Percentiles rank a stretch among this genome's conserved stretches.
phyloP scores from a whole-genome alignment of 2,888 invertebrate species.

The Catocala nupta region DNA sequence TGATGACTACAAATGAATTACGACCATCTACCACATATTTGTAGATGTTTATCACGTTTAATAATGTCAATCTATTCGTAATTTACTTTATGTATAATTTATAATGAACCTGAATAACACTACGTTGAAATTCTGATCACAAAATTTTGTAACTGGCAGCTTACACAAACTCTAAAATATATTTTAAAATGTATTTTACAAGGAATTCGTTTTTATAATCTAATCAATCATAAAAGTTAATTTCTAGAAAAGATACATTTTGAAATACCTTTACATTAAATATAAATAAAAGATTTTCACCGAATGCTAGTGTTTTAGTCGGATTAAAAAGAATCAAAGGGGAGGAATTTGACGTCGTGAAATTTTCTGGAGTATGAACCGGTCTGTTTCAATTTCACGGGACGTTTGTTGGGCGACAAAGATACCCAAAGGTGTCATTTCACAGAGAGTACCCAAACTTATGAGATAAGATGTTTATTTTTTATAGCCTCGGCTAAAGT shows the following conservation, averaged over 20 bases:
- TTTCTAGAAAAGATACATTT: neutral
- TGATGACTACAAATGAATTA: no score
- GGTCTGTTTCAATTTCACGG: constrained; percentile 86
- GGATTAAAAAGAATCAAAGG: constrained; percentile 67
- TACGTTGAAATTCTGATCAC: no score
- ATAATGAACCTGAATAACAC: no score
- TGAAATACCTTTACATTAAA: neutral
- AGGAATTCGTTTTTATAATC: no score
- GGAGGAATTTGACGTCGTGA: constrained; percentile 64
- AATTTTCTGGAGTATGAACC: constrained; percentile 73
- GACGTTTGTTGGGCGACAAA: constrained; percentile 83
- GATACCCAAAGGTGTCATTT: constrained; percentile 84
- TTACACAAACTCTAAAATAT: no score
- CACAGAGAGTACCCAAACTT: constrained; percentile 76
- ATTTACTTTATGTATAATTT: no score
- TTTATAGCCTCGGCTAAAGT: constrained; percentile 64
- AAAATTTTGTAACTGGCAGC: no score
- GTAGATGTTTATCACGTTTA: no score
- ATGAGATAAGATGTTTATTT: constrained; percentile 76
- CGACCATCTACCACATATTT: no score
- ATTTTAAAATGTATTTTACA: no score
- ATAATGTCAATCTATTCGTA: no score
- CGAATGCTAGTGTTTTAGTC: constrained; percentile 43
- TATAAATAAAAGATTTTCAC: neutral
- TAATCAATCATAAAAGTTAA: no score